Evolutionary conservation across 2,113 vertebrate species (phyloP).

Genomic region (Hydrolagus affinis): DNA sequence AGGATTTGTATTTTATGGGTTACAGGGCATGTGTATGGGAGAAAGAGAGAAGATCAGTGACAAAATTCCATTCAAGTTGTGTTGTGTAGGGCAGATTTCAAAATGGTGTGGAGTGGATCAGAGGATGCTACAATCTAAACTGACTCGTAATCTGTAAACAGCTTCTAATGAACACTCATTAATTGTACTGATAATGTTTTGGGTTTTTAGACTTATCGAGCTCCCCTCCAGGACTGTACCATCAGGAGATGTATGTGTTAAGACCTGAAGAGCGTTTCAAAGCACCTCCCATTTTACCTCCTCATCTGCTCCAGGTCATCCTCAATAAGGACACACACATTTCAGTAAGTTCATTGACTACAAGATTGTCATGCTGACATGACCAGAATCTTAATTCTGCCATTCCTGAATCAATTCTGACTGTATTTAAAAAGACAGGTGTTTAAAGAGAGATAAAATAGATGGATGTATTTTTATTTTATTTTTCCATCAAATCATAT

Average conservation of each 20-base stretch:
- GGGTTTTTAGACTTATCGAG: slow-evolving; percentile 76
- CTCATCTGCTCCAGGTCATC: slow-evolving; percentile 96
- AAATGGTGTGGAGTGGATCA: not conserved
- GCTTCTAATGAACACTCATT: not conserved
- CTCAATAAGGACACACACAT: slow-evolving; percentile 97
- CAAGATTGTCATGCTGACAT: not conserved
- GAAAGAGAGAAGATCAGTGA: too few relatives aligned
- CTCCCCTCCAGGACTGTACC: slow-evolving; percentile 86
- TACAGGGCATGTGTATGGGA: too few relatives aligned
- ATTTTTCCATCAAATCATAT: too few relatives aligned
- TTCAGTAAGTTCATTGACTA: slow-evolving; percentile 65
- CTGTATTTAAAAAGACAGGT: not conserved
- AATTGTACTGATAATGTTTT: slow-evolving; percentile 7
- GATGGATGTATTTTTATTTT: too few relatives aligned
- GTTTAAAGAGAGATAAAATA: too few relatives aligned
- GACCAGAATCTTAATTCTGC: not conserved
- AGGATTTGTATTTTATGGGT: too few relatives aligned
- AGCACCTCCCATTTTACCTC: slow-evolving; percentile 87
- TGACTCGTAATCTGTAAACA: not conserved
- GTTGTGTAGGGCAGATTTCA: not conserved
- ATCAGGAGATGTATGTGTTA: slow-evolving; percentile 82
- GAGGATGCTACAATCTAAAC: not conserved
- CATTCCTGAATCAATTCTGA: not conserved
- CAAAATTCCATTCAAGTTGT: not conserved
- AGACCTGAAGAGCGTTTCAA: slow-evolving; percentile 87